A percentile compares a stretch with the other conserved stretches of the same genome.
These are phyloP conservation scores for Notechis scutatus DNA, from an alignment of 2,113 vertebrate genomes.

Conservation along the genomic window DNA sequence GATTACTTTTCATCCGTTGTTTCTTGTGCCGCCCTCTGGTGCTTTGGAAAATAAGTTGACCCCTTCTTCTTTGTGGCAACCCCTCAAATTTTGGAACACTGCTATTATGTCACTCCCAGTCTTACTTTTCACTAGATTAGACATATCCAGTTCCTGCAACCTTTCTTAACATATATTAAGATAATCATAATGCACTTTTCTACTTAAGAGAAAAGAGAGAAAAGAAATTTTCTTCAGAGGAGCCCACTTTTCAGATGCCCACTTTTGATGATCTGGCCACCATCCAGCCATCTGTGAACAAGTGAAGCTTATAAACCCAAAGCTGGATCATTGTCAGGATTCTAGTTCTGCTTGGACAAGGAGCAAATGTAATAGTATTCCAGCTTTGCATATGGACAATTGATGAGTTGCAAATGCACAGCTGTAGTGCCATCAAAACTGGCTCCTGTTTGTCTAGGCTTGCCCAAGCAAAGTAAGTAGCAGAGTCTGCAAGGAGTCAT, in stretches of 20 bases:
- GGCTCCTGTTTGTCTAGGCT: neutral
- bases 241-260: neutral
- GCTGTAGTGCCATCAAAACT: neutral
- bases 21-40: neutral
- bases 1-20: neutral
- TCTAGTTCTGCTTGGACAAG: neutral
- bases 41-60: neutral
- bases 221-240: neutral
- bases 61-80: neutral
- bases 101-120: neutral
- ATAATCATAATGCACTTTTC: neutral
- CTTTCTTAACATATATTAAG: neutral
- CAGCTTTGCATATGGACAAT: neutral
- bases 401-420: neutral
- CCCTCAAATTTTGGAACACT: neutral
- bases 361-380: neutral
- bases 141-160: neutral
- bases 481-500: neutral
- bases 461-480: neutral
- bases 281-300: neutral
- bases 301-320: neutral
- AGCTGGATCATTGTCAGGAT: neutral
- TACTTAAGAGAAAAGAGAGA: neutral
- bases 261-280: neutral
- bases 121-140: neutral